phyloP scores from a whole-genome alignment of 2,888 invertebrate genomes.

The Dendrolimus pini region DNA sequence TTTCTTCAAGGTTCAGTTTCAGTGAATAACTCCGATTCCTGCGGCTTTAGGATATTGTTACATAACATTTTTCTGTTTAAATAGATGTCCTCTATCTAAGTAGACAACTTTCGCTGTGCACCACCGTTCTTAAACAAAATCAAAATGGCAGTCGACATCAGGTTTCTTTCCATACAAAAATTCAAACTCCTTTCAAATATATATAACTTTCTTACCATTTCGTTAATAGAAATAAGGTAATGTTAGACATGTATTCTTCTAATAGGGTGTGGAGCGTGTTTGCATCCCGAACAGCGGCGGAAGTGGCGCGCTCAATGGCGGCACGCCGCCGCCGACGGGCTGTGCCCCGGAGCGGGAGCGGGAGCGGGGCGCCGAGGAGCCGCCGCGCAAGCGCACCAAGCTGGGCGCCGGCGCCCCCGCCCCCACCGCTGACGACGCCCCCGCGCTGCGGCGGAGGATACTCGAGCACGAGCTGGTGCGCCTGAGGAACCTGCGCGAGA shows the following conservation, averaged over 20 bases:
- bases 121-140: no score
- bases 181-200: no score
- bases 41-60: no score
- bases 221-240: no score
- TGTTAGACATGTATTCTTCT: neutral
- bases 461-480: slow-evolving; percentile 83
- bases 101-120: no score
- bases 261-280: slow-evolving; percentile 57
- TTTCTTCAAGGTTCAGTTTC: no score
- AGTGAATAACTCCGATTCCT: no score
- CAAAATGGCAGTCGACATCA: no score
- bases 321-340: slow-evolving; percentile 22
- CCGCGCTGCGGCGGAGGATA: slow-evolving; percentile 78
- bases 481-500: slow-evolving; percentile 82
- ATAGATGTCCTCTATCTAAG: no score
- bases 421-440: slow-evolving; percentile 26
- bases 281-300: slow-evolving; percentile 26
- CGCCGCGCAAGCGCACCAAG: slow-evolving; percentile 49
- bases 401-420: slow-evolving; percentile 17
- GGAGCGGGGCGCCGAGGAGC: slow-evolving; percentile 39
- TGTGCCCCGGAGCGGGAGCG: slow-evolving; percentile 26
- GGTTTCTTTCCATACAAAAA: no score
- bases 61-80: no score
- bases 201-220: no score
- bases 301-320: slow-evolving; percentile 33